These are phyloP conservation scores for Passerina amoena DNA, from an alignment of 2,113 vertebrate genomes.

Conservation along the genomic window DNA sequence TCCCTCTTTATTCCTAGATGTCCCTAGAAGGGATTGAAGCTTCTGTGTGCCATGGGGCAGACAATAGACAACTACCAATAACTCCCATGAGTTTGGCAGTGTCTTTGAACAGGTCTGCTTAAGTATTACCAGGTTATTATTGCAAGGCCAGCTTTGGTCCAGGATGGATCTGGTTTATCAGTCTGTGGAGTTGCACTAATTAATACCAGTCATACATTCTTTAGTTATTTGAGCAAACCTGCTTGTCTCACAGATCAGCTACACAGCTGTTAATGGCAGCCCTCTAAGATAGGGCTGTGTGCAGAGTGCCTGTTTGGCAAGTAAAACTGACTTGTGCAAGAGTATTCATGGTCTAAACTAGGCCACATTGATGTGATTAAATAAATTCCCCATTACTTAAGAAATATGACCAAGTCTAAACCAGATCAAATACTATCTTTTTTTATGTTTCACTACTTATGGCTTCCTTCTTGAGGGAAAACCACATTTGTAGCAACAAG, in stretches of 20 bases:
- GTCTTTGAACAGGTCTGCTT: background rate
- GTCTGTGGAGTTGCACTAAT: background rate
- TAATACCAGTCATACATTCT: background rate
- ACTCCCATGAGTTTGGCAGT: background rate
- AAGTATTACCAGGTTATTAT: background rate
- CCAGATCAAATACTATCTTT: background rate
- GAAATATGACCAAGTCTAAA: background rate
- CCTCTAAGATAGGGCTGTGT: background rate
- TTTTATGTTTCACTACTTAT: background rate
- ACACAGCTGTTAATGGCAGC: background rate
- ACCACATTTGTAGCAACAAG: background rate
- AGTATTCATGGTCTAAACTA: background rate
- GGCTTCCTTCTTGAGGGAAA: background rate
- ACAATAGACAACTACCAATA: rapidly evolving
- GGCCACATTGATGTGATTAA: background rate
- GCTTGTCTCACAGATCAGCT: background rate
- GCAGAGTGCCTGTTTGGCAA: background rate
- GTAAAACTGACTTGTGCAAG: background rate
- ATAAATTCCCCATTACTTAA: background rate
- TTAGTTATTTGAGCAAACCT: background rate
- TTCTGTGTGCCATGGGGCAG: background rate
- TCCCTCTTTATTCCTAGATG: background rate
- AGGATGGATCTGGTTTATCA: background rate
- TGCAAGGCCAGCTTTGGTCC: background rate
- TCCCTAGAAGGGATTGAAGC: background rate